Evolutionary conservation across 2,113 vertebrate genomes (phyloP).

Genomic region (Eclectus roratus): DNA sequence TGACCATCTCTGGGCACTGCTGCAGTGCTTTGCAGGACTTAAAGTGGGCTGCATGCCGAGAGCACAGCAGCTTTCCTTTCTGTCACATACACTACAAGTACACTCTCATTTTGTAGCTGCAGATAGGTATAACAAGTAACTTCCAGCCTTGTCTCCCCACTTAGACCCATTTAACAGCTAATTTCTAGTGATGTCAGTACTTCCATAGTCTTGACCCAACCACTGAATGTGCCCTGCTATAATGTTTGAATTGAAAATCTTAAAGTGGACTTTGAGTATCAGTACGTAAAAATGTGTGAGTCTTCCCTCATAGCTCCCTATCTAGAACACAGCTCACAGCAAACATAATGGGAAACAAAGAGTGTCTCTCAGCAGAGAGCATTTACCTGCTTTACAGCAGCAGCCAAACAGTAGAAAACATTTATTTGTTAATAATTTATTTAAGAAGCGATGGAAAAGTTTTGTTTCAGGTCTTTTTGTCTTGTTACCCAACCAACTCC

Average conservation of each 20-base stretch:
- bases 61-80: not conserved
- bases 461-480: not conserved
- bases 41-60: not conserved
- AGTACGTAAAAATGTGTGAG: not conserved
- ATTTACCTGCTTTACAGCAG: not conserved
- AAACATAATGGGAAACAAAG: not conserved
- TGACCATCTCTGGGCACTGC: not conserved
- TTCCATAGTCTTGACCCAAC: not conserved
- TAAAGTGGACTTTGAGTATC: not conserved
- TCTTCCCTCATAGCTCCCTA: not conserved
- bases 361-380: not conserved
- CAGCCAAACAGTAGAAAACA: not conserved
- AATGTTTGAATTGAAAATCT: not conserved
- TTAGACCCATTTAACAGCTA: not conserved
- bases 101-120: not conserved
- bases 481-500: not conserved
- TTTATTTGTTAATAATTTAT: not conserved
- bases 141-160: not conserved
- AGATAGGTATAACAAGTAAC: not conserved
- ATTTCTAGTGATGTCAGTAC: not conserved
- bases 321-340: not conserved
- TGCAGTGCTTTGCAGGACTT: not conserved
- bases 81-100: not conserved
- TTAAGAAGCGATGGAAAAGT: not conserved
- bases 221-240: fast-evolving